These are phyloP conservation scores for Diorhabda sublineata DNA, from an alignment of 1,140 invertebrate genomes.

Conservation along the genomic window DNA sequence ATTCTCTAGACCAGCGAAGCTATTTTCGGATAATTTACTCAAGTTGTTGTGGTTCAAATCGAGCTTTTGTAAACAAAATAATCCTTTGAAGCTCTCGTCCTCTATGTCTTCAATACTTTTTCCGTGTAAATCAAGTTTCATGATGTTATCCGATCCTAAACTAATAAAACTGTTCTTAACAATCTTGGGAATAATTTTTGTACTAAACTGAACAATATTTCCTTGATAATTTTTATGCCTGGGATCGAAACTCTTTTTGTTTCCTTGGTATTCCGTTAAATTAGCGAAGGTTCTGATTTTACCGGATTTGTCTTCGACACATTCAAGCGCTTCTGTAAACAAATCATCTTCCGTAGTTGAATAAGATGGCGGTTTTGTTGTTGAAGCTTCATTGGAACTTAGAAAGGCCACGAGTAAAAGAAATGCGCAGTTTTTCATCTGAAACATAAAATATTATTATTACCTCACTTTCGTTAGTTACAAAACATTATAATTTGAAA, in stretches of 20 bases:
- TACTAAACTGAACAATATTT: conserved; percentile 21
- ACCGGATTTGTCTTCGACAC: conserved; percentile 1
- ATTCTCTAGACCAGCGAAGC: conserved; percentile 18
- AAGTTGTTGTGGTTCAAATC: conserved; percentile 23
- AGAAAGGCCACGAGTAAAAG: too few species aligned
- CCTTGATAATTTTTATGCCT: conserved; percentile 11
- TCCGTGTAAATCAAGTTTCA: conserved; percentile 20
- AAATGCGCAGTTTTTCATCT: too few species aligned
- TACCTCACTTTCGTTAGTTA: too few species aligned
- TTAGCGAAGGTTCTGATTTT: conserved; percentile 18
- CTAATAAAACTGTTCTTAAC: conserved; percentile 23
- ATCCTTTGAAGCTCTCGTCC: conserved; percentile 18
- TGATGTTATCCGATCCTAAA: conserved; percentile 19
- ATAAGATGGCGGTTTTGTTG: too few species aligned
- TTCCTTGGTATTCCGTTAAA: conserved; percentile 19
- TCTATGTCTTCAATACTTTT: conserved; percentile 21
- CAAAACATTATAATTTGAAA: too few species aligned
- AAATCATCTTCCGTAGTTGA: too few species aligned
- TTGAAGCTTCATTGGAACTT: too few species aligned
- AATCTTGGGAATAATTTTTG: conserved; percentile 14
- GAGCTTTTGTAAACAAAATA: conserved; percentile 22
- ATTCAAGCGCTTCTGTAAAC: neutral
- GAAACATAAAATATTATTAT: too few species aligned
- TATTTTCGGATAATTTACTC: conserved; percentile 15
- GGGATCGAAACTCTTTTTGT: conserved; percentile 15